Percentiles rank a stretch among this genome's conserved stretches.
Evolutionary conservation across 1,140 invertebrate species (phyloP).

Genomic region (Radopholus similis): DNA sequence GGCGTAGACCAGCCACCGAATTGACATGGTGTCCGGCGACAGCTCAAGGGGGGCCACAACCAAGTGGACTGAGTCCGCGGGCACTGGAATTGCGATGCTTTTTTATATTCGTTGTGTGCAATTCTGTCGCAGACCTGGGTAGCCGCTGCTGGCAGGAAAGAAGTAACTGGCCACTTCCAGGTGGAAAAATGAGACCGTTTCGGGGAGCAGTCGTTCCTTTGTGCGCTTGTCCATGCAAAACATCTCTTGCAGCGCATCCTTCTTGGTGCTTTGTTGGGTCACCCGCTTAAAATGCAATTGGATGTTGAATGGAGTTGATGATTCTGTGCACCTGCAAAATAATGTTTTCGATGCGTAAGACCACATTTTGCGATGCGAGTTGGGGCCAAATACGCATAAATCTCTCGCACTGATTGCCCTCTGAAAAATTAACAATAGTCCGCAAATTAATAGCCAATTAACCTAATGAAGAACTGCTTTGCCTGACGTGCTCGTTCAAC

Average conservation of each 20-base stretch:
- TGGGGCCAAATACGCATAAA: conserved; percentile 53
- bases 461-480: conserved; percentile 48
- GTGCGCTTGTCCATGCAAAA: conserved; percentile 23
- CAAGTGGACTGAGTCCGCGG: conserved; percentile 33
- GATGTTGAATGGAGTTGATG: no score
- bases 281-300: conserved; percentile 76
- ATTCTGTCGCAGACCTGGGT: no score
- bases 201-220: conserved; percentile 20
- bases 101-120: neutral
- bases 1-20: conserved; percentile 57
- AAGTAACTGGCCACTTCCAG: conserved; percentile 94
- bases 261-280: conserved; percentile 66
- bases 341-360: conserved; percentile 78
- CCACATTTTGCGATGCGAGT: conserved; percentile 83
- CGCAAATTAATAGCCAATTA: neutral
- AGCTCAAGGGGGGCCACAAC: conserved; percentile 49
- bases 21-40: conserved; percentile 45
- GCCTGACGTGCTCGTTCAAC: conserved; percentile 67
- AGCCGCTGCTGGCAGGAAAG: conserved; percentile 66
- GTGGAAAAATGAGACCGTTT: conserved; percentile 67
- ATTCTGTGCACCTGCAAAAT: conserved; percentile 77
- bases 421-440: conserved; percentile 30
- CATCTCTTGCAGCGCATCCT: conserved; percentile 29
- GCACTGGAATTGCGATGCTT: conserved; percentile 23
- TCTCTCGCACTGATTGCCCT: conserved; percentile 13